Conservation (phyloP, 2,888 invertebrate genomes). For the Dermolepida albohirtum region DNA sequence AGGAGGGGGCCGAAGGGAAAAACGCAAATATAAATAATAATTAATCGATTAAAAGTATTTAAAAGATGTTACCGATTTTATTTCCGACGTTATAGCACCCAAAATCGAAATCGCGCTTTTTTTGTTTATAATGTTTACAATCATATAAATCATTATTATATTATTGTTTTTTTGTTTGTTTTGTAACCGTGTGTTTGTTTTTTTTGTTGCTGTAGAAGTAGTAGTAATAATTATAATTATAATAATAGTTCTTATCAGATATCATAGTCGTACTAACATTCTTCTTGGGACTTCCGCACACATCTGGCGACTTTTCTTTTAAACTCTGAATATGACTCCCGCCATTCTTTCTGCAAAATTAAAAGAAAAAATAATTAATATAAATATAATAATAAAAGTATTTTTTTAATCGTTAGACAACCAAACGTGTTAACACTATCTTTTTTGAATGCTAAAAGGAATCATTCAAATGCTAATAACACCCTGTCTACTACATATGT, state of each 20-base stretch:
- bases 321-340: constrained; percentile 96
- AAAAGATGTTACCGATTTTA: too few species aligned
- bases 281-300: constrained; percentile 99
- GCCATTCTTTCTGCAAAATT: constrained; percentile 92
- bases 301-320: constrained; percentile 97
- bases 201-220: constrained; percentile 34
- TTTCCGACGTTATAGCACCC: constrained; percentile 5
- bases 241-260: constrained; percentile 45
- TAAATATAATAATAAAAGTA: too few species aligned
- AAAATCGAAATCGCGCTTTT: constrained; percentile 32
- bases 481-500: too few species aligned
- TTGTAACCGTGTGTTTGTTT: constrained; percentile 8
- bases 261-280: constrained; percentile 81
- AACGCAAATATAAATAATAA: too few species aligned
- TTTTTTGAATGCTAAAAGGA: too few species aligned
- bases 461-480: too few species aligned
- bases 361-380: background rate
- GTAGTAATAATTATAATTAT: constrained; percentile 37
- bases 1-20: too few species aligned
- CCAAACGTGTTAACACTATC: too few species aligned
- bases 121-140: constrained; percentile 29
- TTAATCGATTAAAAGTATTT: too few species aligned
- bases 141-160: constrained; percentile 33
- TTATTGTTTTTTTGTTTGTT: background rate
- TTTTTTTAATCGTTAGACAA: too few species aligned